Evolutionary conservation across 1,140 invertebrate genomes (phyloP).

Genomic region (Condylostylus longicornis): DNA sequence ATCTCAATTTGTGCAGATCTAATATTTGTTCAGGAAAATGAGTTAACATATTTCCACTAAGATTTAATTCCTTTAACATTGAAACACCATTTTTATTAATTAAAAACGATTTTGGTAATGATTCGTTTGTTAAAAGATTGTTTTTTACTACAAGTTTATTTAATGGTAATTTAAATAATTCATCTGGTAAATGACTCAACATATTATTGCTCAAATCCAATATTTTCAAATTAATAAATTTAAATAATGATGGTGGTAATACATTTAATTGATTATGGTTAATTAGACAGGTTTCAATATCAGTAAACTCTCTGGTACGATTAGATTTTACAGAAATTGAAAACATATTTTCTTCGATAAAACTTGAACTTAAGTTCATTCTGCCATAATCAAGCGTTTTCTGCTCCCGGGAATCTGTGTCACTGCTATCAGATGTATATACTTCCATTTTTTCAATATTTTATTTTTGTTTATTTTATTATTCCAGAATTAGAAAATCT

Average conservation of each 20-base stretch:
- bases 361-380: slow-evolving; percentile 41
- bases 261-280: slow-evolving; percentile 50
- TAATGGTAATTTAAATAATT: slow-evolving; percentile 50
- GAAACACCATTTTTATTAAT: slow-evolving; percentile 24
- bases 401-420: slow-evolving; percentile 47
- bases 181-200: slow-evolving; percentile 56
- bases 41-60: slow-evolving; percentile 78
- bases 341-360: slow-evolving; percentile 35
- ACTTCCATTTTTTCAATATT: slow-evolving; percentile 43
- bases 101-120: slow-evolving; percentile 69
- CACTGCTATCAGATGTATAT: slow-evolving; percentile 67
- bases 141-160: slow-evolving; percentile 69
- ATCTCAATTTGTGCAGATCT: slow-evolving; percentile 57
- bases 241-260: slow-evolving; percentile 38
- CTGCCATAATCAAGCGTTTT: slow-evolving; percentile 57
- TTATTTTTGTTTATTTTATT: slow-evolving; percentile 1
- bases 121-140: slow-evolving; percentile 65
- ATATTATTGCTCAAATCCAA: slow-evolving; percentile 81
- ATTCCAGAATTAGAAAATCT: too few relatives aligned
- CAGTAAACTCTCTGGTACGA: slow-evolving; percentile 33
- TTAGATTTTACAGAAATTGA: slow-evolving; percentile 35
- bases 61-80: slow-evolving; percentile 67
- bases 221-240: slow-evolving; percentile 51
- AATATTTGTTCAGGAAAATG: slow-evolving; percentile 76
- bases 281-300: slow-evolving; percentile 49